Percentiles rank a stretch among this genome's conserved stretches.
These are phyloP conservation scores for Meriones unguiculatus DNA, from an alignment of 2,113 vertebrate species.

Conservation along the genomic window DNA sequence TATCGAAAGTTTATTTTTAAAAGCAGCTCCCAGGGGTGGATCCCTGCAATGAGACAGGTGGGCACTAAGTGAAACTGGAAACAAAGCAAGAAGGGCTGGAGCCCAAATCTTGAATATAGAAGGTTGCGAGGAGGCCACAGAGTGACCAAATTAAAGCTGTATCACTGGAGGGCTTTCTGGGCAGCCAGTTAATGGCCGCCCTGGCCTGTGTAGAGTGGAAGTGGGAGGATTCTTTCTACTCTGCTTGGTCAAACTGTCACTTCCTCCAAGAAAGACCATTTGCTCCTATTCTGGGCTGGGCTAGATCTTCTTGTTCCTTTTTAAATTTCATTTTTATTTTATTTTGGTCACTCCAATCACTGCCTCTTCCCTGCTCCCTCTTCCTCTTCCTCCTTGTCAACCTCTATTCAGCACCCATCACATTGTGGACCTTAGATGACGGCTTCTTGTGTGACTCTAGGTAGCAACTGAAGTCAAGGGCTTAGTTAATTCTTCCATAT, in stretches of 20 bases:
- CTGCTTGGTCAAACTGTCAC: background rate
- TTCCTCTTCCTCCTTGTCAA: background rate
- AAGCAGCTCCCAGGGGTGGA: background rate
- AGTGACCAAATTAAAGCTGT: background rate
- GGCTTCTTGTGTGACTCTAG: background rate
- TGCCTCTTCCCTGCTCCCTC: background rate
- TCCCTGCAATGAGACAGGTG: background rate
- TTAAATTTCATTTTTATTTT: no score
- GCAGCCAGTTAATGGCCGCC: background rate
- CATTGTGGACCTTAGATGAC: background rate
- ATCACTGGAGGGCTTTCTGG: rapidly evolving
- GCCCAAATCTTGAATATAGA: background rate
- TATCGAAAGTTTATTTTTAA: conserved; percentile 17
- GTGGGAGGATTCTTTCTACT: background rate
- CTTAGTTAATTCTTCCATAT: background rate
- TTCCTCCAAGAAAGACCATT: background rate
- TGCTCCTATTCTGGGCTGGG: background rate
- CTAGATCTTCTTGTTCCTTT: background rate
- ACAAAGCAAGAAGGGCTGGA: background rate
- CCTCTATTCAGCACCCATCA: background rate
- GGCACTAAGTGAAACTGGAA: background rate
- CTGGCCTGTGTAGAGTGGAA: background rate
- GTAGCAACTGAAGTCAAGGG: background rate
- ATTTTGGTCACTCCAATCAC: background rate
- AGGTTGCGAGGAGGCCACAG: background rate